Evolutionary conservation across 2,888 invertebrate genomes (phyloP).

Genomic region (Mimumesa dahlbomi): DNA sequence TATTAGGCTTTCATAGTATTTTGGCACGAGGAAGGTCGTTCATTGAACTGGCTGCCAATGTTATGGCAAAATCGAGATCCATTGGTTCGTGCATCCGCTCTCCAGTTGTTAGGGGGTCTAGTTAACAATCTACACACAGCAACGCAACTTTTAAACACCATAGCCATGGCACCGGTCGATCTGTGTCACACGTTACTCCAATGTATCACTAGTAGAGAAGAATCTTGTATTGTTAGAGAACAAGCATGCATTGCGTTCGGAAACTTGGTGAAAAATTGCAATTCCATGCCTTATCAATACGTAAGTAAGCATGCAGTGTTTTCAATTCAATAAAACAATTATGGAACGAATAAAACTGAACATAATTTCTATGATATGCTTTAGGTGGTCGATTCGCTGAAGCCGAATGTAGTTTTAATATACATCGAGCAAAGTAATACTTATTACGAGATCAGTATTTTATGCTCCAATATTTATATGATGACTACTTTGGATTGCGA

Average conservation of each 20-base stretch:
- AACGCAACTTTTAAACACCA: slow-evolving; percentile 69
- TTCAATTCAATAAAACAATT: too few relatives aligned
- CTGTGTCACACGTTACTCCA: slow-evolving; percentile 71
- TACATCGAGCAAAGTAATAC: slow-evolving; percentile 72
- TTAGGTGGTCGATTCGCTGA: slow-evolving; percentile 72
- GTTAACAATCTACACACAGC: slow-evolving; percentile 73
- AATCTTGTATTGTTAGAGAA: slow-evolving; percentile 82
- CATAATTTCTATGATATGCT: too few relatives aligned
- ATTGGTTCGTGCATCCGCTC: slow-evolving; percentile 81
- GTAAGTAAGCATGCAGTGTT: slow-evolving; percentile 60
- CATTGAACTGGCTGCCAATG: slow-evolving; percentile 79
- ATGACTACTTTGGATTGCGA: slow-evolving; percentile 69
- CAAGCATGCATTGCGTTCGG: slow-evolving; percentile 82
- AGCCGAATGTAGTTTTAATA: slow-evolving; percentile 69
- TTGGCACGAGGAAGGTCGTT: slow-evolving; percentile 73
- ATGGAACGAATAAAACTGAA: too few relatives aligned
- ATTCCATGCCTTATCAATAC: slow-evolving; percentile 68
- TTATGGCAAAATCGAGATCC: slow-evolving; percentile 82
- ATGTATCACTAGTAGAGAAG: slow-evolving; percentile 78
- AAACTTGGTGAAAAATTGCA: slow-evolving; percentile 79
- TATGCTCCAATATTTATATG: slow-evolving; percentile 72
- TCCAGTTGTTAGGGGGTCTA: slow-evolving; percentile 81
- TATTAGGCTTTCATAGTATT: slow-evolving; percentile 68
- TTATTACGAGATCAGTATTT: slow-evolving; percentile 73
- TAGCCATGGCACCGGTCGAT: slow-evolving; percentile 71